Evolutionary conservation across 2,888 invertebrate species (phyloP).

Genomic region (Epistrophella euchroma): DNA sequence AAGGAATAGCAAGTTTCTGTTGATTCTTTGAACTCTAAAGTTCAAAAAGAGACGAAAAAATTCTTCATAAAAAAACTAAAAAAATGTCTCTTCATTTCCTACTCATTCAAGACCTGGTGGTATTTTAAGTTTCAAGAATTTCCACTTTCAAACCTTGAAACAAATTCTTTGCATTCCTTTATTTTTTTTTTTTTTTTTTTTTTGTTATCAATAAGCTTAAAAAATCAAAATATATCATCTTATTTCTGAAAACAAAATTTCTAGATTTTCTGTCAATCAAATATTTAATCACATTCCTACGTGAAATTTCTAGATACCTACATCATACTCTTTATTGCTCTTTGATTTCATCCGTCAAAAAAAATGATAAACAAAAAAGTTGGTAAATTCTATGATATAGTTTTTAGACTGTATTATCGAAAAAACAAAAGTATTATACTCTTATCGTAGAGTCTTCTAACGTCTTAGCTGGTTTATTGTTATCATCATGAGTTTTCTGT

Average conservation of each 20-base stretch:
- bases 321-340: not conserved
- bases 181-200: not conserved
- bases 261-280: not conserved
- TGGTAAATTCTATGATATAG: not conserved
- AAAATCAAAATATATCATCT: not conserved
- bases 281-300: not conserved
- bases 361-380: not conserved
- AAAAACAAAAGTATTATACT: not conserved
- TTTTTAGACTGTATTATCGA: not conserved
- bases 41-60: too few species aligned
- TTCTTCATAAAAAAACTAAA: too few species aligned
- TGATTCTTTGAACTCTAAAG: too few species aligned
- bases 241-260: not conserved
- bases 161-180: not conserved
- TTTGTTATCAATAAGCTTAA: not conserved
- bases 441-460: constrained; percentile 21
- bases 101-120: too few species aligned
- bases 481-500: not conserved
- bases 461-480: not conserved
- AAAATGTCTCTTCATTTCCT: too few species aligned
- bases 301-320: too few species aligned
- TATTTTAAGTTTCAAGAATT: too few species aligned
- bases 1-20: too few species aligned
- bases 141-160: not conserved
- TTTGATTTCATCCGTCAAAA: not conserved